These are phyloP conservation scores for Patella depressa DNA, from an alignment of 2,888 invertebrate genomes.

Conservation along the genomic window DNA sequence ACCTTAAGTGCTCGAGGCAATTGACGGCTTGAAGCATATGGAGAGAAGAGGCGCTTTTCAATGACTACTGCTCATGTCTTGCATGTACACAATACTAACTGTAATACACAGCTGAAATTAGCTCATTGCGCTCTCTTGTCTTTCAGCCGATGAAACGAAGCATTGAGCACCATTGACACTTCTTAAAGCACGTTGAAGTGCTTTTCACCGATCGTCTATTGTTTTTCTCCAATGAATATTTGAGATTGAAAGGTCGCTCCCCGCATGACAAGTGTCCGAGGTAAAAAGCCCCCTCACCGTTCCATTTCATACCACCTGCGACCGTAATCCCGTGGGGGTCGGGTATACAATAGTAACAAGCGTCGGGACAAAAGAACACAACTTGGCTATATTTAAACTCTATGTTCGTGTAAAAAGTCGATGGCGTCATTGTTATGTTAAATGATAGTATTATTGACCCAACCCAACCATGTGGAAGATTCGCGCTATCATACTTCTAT, in stretches of 20 bases:
- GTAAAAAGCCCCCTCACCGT: background rate
- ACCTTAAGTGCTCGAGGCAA: background rate
- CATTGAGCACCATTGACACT: background rate
- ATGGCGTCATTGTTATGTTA: constrained; percentile 9
- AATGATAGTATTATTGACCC: background rate
- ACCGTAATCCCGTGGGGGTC: constrained; percentile 6
- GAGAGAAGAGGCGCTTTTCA: background rate
- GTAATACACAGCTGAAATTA: constrained; percentile 12
- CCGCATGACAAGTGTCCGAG: constrained; percentile 9
- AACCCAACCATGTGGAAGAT: background rate
- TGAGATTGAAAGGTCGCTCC: constrained; percentile 1
- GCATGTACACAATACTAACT: background rate
- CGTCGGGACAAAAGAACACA: background rate
- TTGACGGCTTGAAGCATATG: constrained; percentile 13
- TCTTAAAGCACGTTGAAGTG: constrained; percentile 4
- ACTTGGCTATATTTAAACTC: constrained; percentile 5
- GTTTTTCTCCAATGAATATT: constrained; percentile 4
- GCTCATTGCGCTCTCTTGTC: constrained; percentile 6
- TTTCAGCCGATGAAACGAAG: background rate
- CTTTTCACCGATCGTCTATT: constrained; percentile 7
- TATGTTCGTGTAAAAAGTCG: background rate
- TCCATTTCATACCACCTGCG: constrained; percentile 5
- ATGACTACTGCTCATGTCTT: constrained; percentile 4
- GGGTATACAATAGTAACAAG: background rate
- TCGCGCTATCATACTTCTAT: background rate